Conservation (phyloP, 1,140 invertebrate genomes). For the Rhagoletis zephyria region DNA sequence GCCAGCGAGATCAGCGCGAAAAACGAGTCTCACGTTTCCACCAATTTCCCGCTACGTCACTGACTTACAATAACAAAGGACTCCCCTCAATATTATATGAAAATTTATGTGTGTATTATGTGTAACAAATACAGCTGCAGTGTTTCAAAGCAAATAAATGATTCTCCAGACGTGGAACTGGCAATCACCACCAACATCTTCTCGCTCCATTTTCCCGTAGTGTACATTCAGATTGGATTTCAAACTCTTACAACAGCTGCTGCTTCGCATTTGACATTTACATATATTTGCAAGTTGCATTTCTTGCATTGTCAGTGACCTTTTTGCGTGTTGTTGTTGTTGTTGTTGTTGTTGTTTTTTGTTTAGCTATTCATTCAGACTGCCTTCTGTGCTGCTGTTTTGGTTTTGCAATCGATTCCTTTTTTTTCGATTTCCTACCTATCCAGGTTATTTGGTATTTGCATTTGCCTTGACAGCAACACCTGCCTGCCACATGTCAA, state of each 20-base stretch:
- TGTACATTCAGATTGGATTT: conserved; percentile 22
- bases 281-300: conserved; percentile 33
- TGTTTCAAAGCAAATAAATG: conserved; percentile 19
- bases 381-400: not conserved
- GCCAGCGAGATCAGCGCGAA: too few relatives aligned
- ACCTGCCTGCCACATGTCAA: conserved; percentile 36
- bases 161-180: not conserved
- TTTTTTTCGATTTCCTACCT: too few relatives aligned
- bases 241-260: not conserved
- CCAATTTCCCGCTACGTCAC: too few relatives aligned
- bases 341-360: not conserved
- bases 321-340: not conserved
- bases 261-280: conserved; percentile 30
- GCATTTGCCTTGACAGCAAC: conserved; percentile 23
- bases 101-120: not conserved
- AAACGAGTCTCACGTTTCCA: too few relatives aligned
- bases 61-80: too few relatives aligned
- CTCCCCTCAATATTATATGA: not conserved
- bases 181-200: not conserved
- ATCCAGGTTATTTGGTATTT: conserved; percentile 5
- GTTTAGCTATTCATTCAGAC: not conserved
- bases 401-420: not conserved
- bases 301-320: conserved; percentile 23
- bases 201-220: not conserved
- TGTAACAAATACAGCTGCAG: conserved; percentile 7